Evolutionary conservation across 2,888 invertebrate genomes (phyloP).

Genomic region (Lithophane ornitopus): DNA sequence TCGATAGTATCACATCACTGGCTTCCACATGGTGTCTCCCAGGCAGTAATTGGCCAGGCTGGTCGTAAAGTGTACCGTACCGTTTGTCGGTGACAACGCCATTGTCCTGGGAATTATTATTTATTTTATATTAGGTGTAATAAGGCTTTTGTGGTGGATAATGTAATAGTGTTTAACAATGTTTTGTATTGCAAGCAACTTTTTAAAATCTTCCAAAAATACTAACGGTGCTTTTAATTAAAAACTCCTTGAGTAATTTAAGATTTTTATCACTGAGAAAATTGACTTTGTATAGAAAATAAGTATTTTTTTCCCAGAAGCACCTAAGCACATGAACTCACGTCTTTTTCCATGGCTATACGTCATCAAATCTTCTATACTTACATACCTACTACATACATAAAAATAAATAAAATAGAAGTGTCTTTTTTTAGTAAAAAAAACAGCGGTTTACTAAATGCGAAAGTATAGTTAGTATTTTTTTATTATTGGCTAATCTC

Average conservation of each 20-base stretch:
- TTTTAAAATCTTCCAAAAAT: background rate
- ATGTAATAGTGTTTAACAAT: background rate
- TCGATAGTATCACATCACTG: conserved; percentile 72
- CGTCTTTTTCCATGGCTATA: background rate
- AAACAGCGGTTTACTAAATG: too few species aligned
- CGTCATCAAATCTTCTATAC: background rate
- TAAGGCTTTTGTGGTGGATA: conserved; percentile 16
- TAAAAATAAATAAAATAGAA: too few species aligned
- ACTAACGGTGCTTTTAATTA: background rate
- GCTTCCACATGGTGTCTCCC: conserved; percentile 82
- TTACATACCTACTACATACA: too few species aligned
- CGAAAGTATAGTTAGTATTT: too few species aligned
- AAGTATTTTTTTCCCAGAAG: background rate
- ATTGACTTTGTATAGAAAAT: background rate
- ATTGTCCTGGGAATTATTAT: conserved; percentile 63
- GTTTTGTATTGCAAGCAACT: too few species aligned
- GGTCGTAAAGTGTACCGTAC: conserved; percentile 74
- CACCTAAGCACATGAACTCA: background rate
- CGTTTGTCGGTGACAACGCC: conserved; percentile 70
- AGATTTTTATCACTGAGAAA: background rate
- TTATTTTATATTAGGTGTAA: conserved; percentile 55
- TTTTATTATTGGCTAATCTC: too few species aligned
- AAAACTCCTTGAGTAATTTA: background rate
- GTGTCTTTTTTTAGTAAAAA: too few species aligned
- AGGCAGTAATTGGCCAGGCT: conserved; percentile 83